Evolutionary conservation across 2,797 vertebrate species (phyloP).

Genomic region (Rhinella marina): DNA sequence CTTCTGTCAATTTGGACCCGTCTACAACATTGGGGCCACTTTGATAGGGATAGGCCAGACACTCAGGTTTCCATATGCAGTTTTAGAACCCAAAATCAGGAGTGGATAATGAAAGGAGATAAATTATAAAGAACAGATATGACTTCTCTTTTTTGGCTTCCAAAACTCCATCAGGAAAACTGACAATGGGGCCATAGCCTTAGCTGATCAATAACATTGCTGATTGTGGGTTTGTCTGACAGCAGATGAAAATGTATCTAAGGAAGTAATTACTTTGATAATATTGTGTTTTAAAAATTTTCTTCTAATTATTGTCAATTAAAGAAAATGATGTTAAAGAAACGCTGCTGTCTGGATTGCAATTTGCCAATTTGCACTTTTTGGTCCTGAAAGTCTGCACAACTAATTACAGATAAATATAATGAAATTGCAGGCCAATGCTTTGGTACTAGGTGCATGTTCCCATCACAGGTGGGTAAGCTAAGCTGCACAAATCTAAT

Average conservation of each 20-base stretch:
- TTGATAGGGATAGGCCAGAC: too few relatives aligned
- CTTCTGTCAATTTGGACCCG: too few relatives aligned
- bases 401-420: constrained; percentile 51
- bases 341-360: constrained; percentile 22
- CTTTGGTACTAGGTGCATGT: constrained; percentile 56
- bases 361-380: constrained; percentile 64
- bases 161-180: too few relatives aligned
- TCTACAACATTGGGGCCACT: too few relatives aligned
- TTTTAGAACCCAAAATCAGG: too few relatives aligned
- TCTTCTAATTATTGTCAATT: constrained; percentile 61
- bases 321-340: constrained; percentile 62
- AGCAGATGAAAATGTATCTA: neutral
- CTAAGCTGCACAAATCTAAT: constrained; percentile 65
- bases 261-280: neutral
- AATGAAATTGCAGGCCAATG: constrained; percentile 55
- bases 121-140: too few relatives aligned
- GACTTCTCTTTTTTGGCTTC: too few relatives aligned
- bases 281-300: neutral
- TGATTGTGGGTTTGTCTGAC: neutral
- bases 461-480: constrained; percentile 64
- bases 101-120: too few relatives aligned
- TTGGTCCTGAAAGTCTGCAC: constrained; percentile 40
- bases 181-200: too few relatives aligned
- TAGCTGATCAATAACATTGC: neutral
- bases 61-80: too few relatives aligned